phyloP scores from a whole-genome alignment of 2,888 invertebrate genomes.

The Neuroscelio doddi region DNA sequence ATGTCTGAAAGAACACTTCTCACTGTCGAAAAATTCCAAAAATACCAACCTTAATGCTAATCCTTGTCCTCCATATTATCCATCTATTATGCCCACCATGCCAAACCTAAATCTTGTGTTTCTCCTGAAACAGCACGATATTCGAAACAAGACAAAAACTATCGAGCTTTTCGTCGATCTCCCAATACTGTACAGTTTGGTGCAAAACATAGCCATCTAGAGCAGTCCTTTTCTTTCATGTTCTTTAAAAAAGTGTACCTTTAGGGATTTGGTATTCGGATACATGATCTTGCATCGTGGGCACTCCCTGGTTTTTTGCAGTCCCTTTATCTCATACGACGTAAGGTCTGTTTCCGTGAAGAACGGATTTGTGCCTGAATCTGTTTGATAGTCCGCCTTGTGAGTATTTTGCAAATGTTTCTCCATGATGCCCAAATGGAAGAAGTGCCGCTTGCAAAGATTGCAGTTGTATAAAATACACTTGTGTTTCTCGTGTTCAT shows the following conservation, averaged over 20 bases:
- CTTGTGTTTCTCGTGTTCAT: constrained; percentile 73
- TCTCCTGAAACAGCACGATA: not conserved
- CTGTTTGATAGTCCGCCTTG: constrained; percentile 55
- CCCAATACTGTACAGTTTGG: constrained; percentile 15
- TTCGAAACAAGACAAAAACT: not conserved
- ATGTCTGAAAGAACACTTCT: no score
- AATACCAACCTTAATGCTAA: not conserved
- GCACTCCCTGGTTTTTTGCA: constrained; percentile 57
- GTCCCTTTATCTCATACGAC: constrained; percentile 57
- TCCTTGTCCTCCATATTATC: not conserved
- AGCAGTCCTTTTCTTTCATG: constrained; percentile 58
- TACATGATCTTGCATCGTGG: constrained; percentile 65
- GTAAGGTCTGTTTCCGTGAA: constrained; percentile 61
- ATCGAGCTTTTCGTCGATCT: not conserved
- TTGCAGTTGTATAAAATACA: constrained; percentile 76
- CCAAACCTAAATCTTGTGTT: not conserved
- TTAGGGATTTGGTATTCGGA: constrained; percentile 66
- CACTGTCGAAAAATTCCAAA: no score
- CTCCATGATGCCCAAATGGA: constrained; percentile 75
- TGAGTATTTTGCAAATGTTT: constrained; percentile 76
- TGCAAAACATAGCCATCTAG: constrained; percentile 5
- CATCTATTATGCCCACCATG: no score
- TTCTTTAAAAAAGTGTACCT: constrained; percentile 67
- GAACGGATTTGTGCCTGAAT: constrained; percentile 43
- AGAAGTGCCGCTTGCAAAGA: constrained; percentile 76